These are phyloP conservation scores for Drosophila burlai DNA, from an alignment of 1,140 invertebrate genomes.

Conservation along the genomic window DNA sequence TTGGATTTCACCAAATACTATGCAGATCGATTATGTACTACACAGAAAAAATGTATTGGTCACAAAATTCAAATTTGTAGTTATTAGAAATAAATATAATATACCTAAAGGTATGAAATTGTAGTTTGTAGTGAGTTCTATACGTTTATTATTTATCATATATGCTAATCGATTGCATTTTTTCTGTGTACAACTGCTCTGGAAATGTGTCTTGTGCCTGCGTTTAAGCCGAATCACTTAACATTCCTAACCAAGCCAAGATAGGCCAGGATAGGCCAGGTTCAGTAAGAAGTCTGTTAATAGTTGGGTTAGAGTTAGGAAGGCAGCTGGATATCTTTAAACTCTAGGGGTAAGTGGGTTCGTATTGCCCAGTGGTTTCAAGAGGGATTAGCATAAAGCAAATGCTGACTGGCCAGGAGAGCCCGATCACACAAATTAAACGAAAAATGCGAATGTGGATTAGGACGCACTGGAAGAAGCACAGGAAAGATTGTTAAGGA, in stretches of 20 bases:
- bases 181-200: constrained; percentile 24
- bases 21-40: constrained; percentile 26
- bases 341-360: background rate
- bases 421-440: constrained; percentile 35
- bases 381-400: constrained; percentile 36
- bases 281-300: constrained; percentile 5
- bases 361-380: background rate
- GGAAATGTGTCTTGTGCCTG: constrained; percentile 56
- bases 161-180: background rate
- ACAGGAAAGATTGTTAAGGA: constrained; percentile 31
- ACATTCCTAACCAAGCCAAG: background rate
- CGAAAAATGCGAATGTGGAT: constrained; percentile 28
- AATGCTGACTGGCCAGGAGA: constrained; percentile 77
- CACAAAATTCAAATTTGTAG: background rate
- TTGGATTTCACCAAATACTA: constrained; percentile 1
- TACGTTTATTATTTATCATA: background rate
- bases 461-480: constrained; percentile 36
- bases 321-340: constrained; percentile 1
- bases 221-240: constrained; percentile 43
- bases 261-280: background rate
- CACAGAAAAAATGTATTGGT: constrained; percentile 9
- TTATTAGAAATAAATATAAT: background rate
- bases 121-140: background rate
- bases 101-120: background rate
- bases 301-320: background rate